Evolutionary conservation across 2,888 invertebrate genomes (phyloP), one percentile per base, ranked within the genome.

Genomic region (Agrochola lychnidis): DNA sequence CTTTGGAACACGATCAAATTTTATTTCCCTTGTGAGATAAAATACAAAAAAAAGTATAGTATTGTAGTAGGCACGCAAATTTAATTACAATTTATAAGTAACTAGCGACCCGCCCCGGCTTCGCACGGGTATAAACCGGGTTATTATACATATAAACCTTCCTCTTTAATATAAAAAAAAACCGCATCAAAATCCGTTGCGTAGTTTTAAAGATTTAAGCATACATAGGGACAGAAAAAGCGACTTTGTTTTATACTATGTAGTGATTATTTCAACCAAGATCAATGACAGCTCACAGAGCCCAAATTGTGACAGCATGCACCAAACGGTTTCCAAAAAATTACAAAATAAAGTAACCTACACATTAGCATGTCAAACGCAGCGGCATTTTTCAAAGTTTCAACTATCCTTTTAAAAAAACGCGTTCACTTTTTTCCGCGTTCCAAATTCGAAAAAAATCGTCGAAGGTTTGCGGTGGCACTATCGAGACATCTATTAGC

Each of bases 401-500:
- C 51, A 81, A 78, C 66, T 64, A 57, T 81, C 79, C 85, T 88
- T 73, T 81, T 70, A 84, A 51, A 82, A 82, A 81, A 85, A 88
- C 76, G 73, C 73, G 48, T 36, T 59, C 68, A 36, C 48, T 87
- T 88, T 87, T 88, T 89, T 87, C 77, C 64, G 82, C 76, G 78
- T 89, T 92, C 82, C 40, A 90, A 89, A 88, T 91, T 89, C 48
- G 86, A 92, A 92, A 88, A 90, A 89, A 85, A 70, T 76, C 79
- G 68, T 83, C 82, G 81, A 40, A 83, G 84, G 83, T 85, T 86
- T 86, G 87, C 89, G 88, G 87, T 86, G 83, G 83, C 85, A 83
- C 90, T 90, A 90, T 89, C 93, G 92, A 93, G 95, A 94, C 95
- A 94, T 93, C 95, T 95, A 96, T 96, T 96, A 96, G 95, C 96